Conservation (phyloP, 2,888 invertebrate species). For the Scaptomyza flava region DNA sequence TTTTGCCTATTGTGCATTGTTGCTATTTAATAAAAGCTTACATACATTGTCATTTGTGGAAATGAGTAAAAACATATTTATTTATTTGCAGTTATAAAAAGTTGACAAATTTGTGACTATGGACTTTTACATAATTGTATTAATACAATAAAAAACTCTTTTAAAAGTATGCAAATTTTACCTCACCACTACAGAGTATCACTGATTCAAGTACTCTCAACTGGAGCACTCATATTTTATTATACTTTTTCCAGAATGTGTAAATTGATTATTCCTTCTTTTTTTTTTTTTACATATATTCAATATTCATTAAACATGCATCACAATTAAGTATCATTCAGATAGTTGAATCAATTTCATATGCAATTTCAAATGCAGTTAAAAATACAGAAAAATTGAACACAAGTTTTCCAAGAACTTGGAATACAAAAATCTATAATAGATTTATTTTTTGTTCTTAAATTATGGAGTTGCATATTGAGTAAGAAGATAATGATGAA, state of each 20-base stretch:
- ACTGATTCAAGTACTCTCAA: neutral
- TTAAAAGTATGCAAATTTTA: too few species aligned
- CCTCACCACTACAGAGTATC: neutral
- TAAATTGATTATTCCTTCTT: neutral
- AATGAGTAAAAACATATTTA: neutral
- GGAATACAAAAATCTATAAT: neutral
- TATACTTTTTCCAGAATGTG: neutral
- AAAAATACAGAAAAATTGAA: neutral
- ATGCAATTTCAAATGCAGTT: neutral
- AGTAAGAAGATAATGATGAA: slow-evolving; percentile 6
- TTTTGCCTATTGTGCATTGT: neutral
- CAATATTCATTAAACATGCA: slow-evolving; percentile 40
- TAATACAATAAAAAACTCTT: neutral
- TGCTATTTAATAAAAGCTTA: neutral
- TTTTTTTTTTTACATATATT: slow-evolving; percentile 6
- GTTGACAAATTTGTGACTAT: neutral
- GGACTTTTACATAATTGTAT: neutral
- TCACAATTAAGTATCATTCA: slow-evolving; percentile 1
- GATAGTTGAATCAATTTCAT: neutral
- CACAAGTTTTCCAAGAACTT: neutral
- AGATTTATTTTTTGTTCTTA: neutral
- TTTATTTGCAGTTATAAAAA: too few species aligned
- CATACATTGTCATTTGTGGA: neutral
- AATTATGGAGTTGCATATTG: slow-evolving; percentile 1
- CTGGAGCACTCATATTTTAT: neutral